Percentiles rank a stretch among this genome's conserved stretches.
Conservation (phyloP, 2,888 invertebrate species). For the Macrostomum cliftonense region DNA sequence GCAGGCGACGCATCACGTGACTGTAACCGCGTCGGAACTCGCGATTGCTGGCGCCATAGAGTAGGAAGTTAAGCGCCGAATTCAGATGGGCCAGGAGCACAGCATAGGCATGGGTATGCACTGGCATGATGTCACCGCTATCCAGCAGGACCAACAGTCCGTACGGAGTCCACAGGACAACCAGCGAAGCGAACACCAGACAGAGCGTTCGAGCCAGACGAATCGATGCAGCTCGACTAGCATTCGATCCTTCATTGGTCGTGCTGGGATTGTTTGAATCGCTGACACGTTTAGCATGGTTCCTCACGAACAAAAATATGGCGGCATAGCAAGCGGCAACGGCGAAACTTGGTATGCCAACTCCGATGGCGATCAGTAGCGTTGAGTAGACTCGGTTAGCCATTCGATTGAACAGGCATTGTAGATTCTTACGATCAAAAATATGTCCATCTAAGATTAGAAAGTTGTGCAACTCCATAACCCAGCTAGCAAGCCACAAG, state of each 20-base stretch:
- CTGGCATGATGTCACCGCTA: conserved; percentile 3
- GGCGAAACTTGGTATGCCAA: too few species aligned
- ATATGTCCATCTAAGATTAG: conserved; percentile 15
- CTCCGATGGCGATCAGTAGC: too few species aligned
- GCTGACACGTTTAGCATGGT: too few species aligned
- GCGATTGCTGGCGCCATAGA: conserved; percentile 12
- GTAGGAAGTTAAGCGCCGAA: conserved; percentile 11
- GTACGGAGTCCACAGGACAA: conserved; percentile 12
- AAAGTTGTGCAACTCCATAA: conserved; percentile 13
- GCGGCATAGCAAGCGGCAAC: too few species aligned
- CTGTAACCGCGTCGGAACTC: conserved; percentile 11
- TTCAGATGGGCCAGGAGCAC: conserved; percentile 13
- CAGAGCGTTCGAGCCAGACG: conserved; percentile 10
- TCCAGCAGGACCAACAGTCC: conserved; percentile 11
- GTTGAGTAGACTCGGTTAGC: conserved; percentile 11
- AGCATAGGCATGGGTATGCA: conserved; percentile 8
- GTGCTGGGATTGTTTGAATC: too few species aligned
- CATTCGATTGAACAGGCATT: conserved; percentile 14
- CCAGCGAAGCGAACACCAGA: conserved; percentile 9
- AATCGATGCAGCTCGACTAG: conserved; percentile 1
- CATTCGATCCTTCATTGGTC: too few species aligned
- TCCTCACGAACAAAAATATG: conserved; percentile 12
- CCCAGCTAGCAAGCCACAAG: conserved; percentile 14
- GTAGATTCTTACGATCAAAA: conserved; percentile 14
- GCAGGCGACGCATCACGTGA: background rate